A percentile compares a stretch with the other conserved stretches of the same genome.
Evolutionary conservation across 2,797 vertebrate genomes (phyloP).

Genomic region (Chaetophractus vellerosus): DNA sequence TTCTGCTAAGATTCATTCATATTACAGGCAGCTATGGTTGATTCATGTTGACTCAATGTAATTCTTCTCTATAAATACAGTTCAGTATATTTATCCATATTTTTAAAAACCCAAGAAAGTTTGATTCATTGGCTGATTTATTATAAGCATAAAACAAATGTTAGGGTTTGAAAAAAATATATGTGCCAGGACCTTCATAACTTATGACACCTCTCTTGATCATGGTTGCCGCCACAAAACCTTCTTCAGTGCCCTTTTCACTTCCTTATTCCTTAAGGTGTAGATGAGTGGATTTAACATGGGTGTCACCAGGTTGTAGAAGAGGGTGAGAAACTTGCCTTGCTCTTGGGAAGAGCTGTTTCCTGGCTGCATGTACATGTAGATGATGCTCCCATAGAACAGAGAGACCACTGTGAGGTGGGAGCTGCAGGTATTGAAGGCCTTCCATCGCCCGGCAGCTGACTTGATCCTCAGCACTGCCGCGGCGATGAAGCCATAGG

Average conservation of each 20-base stretch:
- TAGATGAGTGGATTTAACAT: slow-evolving; percentile 81
- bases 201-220: background rate
- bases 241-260: slow-evolving; percentile 76
- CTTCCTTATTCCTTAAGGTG: slow-evolving; percentile 77
- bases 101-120: background rate
- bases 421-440: slow-evolving; percentile 81
- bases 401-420: slow-evolving; percentile 79
- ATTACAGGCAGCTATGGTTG: background rate
- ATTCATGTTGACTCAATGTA: background rate
- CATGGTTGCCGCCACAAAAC: background rate
- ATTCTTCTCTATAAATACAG: background rate
- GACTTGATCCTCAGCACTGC: slow-evolving; percentile 73
- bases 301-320: slow-evolving; percentile 80
- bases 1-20: background rate
- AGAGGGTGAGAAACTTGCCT: slow-evolving; percentile 76
- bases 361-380: slow-evolving; percentile 77
- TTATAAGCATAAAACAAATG: background rate
- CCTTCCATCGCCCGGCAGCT: slow-evolving; percentile 47
- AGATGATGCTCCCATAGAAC: slow-evolving; percentile 81
- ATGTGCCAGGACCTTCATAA: background rate
- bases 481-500: slow-evolving; percentile 71
- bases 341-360: slow-evolving; percentile 69
- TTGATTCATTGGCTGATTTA: background rate
- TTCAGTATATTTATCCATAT: background rate
- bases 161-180: background rate